phyloP scores from a whole-genome alignment of 2,888 invertebrate species.

The Drosophila tanythrix region DNA sequence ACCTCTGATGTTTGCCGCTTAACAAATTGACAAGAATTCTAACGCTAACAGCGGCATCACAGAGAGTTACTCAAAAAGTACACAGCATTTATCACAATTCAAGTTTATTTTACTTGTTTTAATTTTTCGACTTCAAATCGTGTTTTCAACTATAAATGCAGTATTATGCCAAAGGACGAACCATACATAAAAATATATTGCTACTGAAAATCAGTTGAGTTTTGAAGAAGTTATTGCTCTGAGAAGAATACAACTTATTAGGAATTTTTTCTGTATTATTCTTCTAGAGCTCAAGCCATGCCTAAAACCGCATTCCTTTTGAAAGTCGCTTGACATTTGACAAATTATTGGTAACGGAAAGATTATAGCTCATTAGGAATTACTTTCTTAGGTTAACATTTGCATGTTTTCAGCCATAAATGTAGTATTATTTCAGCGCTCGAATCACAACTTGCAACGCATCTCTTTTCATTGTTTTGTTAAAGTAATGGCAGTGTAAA shows the following conservation, averaged over 20 bases:
- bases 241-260: background rate
- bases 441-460: background rate
- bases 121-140: background rate
- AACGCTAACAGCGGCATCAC: constrained; percentile 49
- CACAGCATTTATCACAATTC: background rate
- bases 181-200: background rate
- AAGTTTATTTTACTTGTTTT: background rate
- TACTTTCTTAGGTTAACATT: background rate
- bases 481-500: background rate
- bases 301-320: background rate
- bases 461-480: too few species aligned
- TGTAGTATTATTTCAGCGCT: too few species aligned
- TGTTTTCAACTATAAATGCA: background rate
- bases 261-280: background rate
- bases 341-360: background rate
- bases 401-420: background rate
- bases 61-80: constrained; percentile 38
- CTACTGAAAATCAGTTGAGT: background rate
- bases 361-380: background rate
- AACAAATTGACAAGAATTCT: constrained; percentile 76
- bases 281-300: background rate
- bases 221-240: background rate
- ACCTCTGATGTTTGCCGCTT: constrained; percentile 71
- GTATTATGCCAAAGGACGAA: background rate
- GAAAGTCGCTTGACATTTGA: background rate